phyloP scores from a whole-genome alignment of 2,113 vertebrate species.

The Sinocyclocheilus grahami region DNA sequence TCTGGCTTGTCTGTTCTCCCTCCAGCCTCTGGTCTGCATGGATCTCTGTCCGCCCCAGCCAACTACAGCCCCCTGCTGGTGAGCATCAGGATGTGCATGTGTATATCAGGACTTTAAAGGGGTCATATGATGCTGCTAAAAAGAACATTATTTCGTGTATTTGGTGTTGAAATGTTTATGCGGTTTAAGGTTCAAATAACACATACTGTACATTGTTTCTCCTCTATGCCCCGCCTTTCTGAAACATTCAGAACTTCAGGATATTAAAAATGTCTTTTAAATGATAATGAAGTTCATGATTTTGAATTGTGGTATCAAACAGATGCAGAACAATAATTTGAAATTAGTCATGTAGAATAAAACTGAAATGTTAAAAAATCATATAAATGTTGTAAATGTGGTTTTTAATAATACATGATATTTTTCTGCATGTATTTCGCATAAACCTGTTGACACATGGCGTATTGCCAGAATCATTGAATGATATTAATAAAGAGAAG shows the following conservation, averaged over 20 bases:
- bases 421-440: not conserved
- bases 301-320: not conserved
- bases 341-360: not conserved
- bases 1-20: conserved; percentile 86
- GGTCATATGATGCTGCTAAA: too few relatives aligned
- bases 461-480: not conserved
- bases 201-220: too few relatives aligned
- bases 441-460: not conserved
- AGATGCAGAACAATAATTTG: not conserved
- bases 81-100: conserved; percentile 24
- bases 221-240: too few relatives aligned
- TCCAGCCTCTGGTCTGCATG: conserved; percentile 77
- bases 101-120: not conserved
- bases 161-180: too few relatives aligned
- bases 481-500: not conserved
- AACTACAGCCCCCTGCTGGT: conserved; percentile 84
- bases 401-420: not conserved
- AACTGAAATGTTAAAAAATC: not conserved
- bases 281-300: not conserved
- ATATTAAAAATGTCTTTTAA: not conserved
- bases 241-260: too few relatives aligned
- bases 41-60: conserved; percentile 68
- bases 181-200: too few relatives aligned
- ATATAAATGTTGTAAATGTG: not conserved
- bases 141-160: too few relatives aligned